Conservation (phyloP, 2,113 vertebrate genomes). For the Gallinago media region DNA sequence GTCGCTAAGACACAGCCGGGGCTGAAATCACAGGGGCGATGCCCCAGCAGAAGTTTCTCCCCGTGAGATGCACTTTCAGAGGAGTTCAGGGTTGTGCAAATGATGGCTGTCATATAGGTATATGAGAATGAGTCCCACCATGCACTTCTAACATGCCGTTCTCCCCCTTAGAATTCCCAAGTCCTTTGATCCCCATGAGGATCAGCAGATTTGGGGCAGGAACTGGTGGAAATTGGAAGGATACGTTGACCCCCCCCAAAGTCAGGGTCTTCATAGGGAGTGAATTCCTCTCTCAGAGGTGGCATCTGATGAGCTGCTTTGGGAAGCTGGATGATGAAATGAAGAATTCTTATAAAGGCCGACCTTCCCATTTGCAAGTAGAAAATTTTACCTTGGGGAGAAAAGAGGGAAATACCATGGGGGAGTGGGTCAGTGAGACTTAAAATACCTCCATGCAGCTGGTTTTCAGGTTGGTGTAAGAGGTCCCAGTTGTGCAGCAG, state of each 20-base stretch:
- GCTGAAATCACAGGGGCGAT: not conserved
- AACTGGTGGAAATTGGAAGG: not conserved
- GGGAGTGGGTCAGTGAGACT: not conserved
- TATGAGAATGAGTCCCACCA: not conserved
- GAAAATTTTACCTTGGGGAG: not conserved
- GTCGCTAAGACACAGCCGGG: not conserved
- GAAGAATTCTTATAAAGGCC: not conserved
- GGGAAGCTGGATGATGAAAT: not conserved
- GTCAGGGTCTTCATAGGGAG: not conserved
- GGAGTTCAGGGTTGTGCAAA: not conserved
- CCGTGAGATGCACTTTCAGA: not conserved
- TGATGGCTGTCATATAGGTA: not conserved
- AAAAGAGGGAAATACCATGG: not conserved
- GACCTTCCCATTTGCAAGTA: not conserved
- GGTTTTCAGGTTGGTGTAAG: not conserved
- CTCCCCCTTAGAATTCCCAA: not conserved
- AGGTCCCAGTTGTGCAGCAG: not conserved
- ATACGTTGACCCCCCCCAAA: not conserved
- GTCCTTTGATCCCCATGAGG: not conserved
- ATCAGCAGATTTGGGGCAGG: not conserved
- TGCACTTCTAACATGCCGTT: accelerated
- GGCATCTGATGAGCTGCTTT: not conserved
- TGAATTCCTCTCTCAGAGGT: not conserved
- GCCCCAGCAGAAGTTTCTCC: not conserved
- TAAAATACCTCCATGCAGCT: not conserved